Evolutionary conservation across 2,797 vertebrate genomes (phyloP), one percentile per base, ranked within the genome.

Genomic region (Pachyuromys duprasi): DNA sequence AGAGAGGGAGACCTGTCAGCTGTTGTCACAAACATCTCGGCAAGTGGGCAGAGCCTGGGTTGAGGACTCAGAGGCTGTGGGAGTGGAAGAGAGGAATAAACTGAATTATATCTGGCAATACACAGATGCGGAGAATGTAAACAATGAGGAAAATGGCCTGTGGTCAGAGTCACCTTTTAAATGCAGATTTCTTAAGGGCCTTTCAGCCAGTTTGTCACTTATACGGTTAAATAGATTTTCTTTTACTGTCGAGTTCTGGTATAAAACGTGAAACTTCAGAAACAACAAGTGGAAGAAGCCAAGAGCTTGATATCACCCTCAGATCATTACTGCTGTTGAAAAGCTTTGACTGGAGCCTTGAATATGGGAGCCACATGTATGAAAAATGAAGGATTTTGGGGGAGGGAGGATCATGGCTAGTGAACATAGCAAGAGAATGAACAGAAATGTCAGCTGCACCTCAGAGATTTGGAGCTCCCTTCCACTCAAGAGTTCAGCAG

Each of bases 381-480:
- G 42, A 75, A 79, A 88, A 82, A 0, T 17, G 69, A 60, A 67
- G 45, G 83, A 5, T 18, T 89, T 28, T 11, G 3, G 28, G 55
- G 5, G 28, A 49, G 5, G 55, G 69, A 72, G 79, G 31, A 60
- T 33, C 13, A 67, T 81, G 87, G 31, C 76, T 45, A 39, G 31
- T 49, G 55, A 89, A 39, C 26, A 57, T 8, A 78, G 49, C 11
- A 11, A 42, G 84, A 24, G 33, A 94, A 92, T 5, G 33, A 53
- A 65, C 42, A 33, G 36, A 92, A 57, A 17, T 86, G 65, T 86
- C 88, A n/a, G 36, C 26, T 65, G 70, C 15, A 57, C 63, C 79
- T 93, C 86, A 83, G 81, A 80, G 63, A 67, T 93, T 91, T n/a
- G 12, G 70, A 49, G 49, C 15, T 84, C 36, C 55, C 79, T 94